Evolutionary conservation across 2,888 invertebrate genomes (phyloP).

Genomic region (Lacanobia wlatinum): DNA sequence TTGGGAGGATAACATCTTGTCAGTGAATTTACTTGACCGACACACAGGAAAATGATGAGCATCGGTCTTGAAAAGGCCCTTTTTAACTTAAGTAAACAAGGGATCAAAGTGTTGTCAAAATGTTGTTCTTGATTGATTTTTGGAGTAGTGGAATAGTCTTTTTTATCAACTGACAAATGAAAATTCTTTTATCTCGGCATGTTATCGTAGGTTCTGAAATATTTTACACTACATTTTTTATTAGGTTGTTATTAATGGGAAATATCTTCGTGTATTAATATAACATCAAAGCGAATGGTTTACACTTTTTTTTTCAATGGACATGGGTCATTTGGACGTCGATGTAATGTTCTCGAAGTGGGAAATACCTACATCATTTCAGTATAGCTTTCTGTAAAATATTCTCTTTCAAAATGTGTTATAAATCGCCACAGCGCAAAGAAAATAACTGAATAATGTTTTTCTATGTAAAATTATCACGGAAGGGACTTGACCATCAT

Average conservation of each 20-base stretch:
- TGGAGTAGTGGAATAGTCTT: not conserved
- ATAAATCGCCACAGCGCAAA: not conserved
- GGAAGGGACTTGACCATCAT: not conserved
- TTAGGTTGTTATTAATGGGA: constrained; percentile 30
- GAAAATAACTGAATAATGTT: constrained; percentile 4
- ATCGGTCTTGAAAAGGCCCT: constrained; percentile 7
- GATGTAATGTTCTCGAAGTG: not conserved
- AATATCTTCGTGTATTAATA: constrained; percentile 15
- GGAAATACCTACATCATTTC: constrained; percentile 1
- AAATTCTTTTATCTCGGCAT: not conserved
- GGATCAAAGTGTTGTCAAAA: constrained; percentile 45
- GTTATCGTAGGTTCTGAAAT: not conserved
- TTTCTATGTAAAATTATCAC: constrained; percentile 12
- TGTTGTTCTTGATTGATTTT: constrained; percentile 16
- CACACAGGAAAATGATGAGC: constrained; percentile 11
- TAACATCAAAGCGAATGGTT: constrained; percentile 43
- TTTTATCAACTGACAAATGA: constrained; percentile 3
- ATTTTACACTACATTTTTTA: constrained; percentile 1
- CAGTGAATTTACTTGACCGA: constrained; percentile 25
- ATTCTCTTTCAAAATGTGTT: not conserved
- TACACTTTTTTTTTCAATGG: constrained; percentile 18
- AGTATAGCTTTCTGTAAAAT: not conserved
- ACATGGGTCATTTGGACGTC: not conserved
- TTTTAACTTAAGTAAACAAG: constrained; percentile 16
- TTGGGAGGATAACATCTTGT: constrained; percentile 20